Conservation (phyloP, 2,797 vertebrate genomes). For the Lerista edwardsae region DNA sequence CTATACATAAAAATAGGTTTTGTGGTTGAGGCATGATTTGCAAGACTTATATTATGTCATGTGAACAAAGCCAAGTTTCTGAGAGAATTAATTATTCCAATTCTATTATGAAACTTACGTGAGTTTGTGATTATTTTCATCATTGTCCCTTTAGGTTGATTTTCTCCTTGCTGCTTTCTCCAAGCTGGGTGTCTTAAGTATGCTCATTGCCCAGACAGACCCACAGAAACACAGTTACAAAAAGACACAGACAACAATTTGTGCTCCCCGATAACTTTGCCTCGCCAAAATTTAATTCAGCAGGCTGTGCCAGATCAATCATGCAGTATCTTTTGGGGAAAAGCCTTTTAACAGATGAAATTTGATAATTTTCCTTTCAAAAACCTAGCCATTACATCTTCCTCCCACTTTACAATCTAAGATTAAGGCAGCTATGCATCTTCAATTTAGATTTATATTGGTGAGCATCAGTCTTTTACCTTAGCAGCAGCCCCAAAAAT, state of each 20-base stretch:
- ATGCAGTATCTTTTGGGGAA: conserved; percentile 52
- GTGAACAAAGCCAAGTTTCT: conserved; percentile 69
- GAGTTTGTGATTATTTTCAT: conserved; percentile 52
- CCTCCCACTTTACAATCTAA: conserved; percentile 45
- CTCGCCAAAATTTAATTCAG: conserved; percentile 67
- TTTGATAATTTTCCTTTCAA: conserved; percentile 54
- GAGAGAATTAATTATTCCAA: conserved; percentile 62
- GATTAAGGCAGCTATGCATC: conserved; percentile 36
- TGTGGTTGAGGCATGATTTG: conserved; percentile 67
- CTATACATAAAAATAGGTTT: conserved; percentile 61
- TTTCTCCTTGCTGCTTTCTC: conserved; percentile 55
- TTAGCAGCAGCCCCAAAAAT: conserved; percentile 23
- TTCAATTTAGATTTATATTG: conserved; percentile 34
- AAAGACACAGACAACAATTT: conserved; percentile 37
- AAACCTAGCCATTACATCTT: conserved; percentile 38
- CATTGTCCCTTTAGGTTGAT: conserved; percentile 71
- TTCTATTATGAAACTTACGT: conserved; percentile 55
- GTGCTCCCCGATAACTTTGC: conserved; percentile 37
- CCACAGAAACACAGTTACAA: conserved; percentile 41
- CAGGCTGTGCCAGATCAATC: conserved; percentile 55
- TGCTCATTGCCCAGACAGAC: conserved; percentile 48
- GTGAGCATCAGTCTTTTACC: conserved; percentile 41
- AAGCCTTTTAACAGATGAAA: conserved; percentile 54
- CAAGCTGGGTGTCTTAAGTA: conserved; percentile 58
- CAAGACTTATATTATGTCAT: conserved; percentile 66